A percentile compares a stretch with the other conserved stretches of the same genome.
phyloP scores from a whole-genome alignment of 2,888 invertebrate genomes.

The Erebia ligea region DNA sequence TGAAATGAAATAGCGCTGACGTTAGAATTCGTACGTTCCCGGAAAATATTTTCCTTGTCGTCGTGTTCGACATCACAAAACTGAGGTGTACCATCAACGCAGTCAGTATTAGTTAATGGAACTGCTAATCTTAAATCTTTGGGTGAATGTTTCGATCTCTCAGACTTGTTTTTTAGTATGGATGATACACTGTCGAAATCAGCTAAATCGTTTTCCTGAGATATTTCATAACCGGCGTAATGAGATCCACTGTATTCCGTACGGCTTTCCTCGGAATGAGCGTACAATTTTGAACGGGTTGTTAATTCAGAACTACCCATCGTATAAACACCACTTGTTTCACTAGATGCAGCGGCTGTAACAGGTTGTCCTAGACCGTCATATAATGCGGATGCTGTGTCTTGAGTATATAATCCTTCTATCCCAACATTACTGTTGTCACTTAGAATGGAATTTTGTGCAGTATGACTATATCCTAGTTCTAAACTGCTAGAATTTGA shows the following conservation, averaged over 20 bases:
- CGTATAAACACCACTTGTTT: constrained; percentile 93
- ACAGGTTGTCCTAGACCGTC: constrained; percentile 78
- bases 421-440: constrained; percentile 87
- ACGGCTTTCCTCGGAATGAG: constrained; percentile 69
- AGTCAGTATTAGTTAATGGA: constrained; percentile 70
- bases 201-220: constrained; percentile 77
- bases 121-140: constrained; percentile 55
- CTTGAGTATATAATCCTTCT: constrained; percentile 84
- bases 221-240: constrained; percentile 83
- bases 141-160: constrained; percentile 60
- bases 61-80: constrained; percentile 71
- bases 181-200: constrained; percentile 79
- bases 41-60: constrained; percentile 78
- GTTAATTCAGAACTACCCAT: constrained; percentile 87
- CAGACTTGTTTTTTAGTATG: constrained; percentile 79
- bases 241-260: constrained; percentile 80
- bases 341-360: constrained; percentile 88
- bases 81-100: constrained; percentile 72
- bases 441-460: constrained; percentile 91
- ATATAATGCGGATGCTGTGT: constrained; percentile 84
- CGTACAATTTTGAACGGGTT: constrained; percentile 83
- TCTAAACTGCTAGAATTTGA: constrained; percentile 93
- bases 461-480: constrained; percentile 93
- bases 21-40: constrained; percentile 90
- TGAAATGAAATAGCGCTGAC: constrained; percentile 92